A percentile compares a stretch with the other conserved stretches of the same genome.
These are phyloP conservation scores for Saturnia pavonia DNA, from an alignment of 2,888 invertebrate species.

Conservation along the genomic window DNA sequence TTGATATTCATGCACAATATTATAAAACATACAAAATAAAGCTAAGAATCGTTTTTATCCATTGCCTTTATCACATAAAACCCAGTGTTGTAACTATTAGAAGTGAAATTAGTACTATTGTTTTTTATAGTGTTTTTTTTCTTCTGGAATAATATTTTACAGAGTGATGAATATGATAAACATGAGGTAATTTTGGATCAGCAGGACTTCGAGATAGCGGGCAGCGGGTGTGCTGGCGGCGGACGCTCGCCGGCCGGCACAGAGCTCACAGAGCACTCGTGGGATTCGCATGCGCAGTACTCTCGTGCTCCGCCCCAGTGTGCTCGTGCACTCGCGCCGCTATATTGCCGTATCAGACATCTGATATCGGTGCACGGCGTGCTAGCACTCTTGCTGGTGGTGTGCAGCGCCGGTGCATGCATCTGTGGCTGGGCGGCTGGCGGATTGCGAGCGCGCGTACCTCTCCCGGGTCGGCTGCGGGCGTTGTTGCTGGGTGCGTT, in stretches of 20 bases:
- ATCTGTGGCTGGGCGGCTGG: conserved; percentile 57
- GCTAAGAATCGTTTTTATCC: no score
- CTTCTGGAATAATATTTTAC: no score
- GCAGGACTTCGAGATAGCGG: conserved; percentile 81
- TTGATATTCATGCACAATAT: no score
- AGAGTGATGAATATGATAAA: neutral
- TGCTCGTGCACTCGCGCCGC: conserved; percentile 67
- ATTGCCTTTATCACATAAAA: no score
- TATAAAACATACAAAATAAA: no score
- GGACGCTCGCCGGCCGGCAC: conserved; percentile 75
- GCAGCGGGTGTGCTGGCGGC: conserved; percentile 72
- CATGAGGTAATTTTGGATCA: neutral
- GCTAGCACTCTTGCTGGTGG: conserved; percentile 42
- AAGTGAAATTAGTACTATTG: no score
- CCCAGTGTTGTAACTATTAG: no score
- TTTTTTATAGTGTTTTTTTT: no score
- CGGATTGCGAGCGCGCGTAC: conserved; percentile 49
- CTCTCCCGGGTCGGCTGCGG: conserved; percentile 54
- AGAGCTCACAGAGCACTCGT: conserved; percentile 73
- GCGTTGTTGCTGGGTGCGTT: conserved; percentile 68
- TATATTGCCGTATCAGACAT: conserved; percentile 68
- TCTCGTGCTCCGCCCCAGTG: conserved; percentile 65
- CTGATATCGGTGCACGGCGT: conserved; percentile 50
- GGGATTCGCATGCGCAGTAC: conserved; percentile 80
- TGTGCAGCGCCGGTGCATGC: conserved; percentile 45